Evolutionary conservation across 1,140 invertebrate genomes (phyloP), one percentile per base, ranked within the genome.

Genomic region (Scaptodrosophila lebanonensis): DNA sequence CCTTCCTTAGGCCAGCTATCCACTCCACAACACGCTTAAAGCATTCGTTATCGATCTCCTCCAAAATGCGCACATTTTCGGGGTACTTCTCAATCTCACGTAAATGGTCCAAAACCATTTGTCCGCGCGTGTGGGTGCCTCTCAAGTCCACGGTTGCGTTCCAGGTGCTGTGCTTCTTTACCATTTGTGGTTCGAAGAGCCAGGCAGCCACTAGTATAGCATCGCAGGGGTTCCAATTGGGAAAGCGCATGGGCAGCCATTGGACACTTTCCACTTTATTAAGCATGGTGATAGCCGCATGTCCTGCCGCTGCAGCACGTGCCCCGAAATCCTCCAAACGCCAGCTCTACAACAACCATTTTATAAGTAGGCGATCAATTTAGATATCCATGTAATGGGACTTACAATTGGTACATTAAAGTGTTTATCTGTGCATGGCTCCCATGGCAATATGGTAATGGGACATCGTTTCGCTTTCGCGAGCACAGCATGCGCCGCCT

Each of bases 401-500:
- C 86, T 84, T 84, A 91, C 90, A 63, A 88, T 86, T 42, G 87
- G 65, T 33, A 91, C 87, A 54, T 70, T 59, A 11, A 86, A 79
- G 13, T 49, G 56, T 4, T 87, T 85, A 16, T 70, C 53, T 5
- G 89, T 64, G 56, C 90, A 91, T 1, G 90, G 86, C 83, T 93
- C 92, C 92, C 91, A 93, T 3, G 92, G 91, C 3, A 92, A 71
- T 20, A 93, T 84, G 57, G 86, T 88, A 1, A 93, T 87, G n/a
- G 89, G 91, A 56, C 90, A 90, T 40, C 63, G 68, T 2, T 88
- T 85, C 38, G n/a, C n/a, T 64, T 85, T 88, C 6, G 87, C 86
- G 1, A 95, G 83, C 8, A 94, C 90, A 27, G 94, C 91, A 72
- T 91, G 88, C 0, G 92, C 94, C 17, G 93, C 93, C 88, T 95